Percentiles rank a stretch among this genome's conserved stretches.
Evolutionary conservation across 2,888 invertebrate species (phyloP).

Genomic region (Girardia tigrina): DNA sequence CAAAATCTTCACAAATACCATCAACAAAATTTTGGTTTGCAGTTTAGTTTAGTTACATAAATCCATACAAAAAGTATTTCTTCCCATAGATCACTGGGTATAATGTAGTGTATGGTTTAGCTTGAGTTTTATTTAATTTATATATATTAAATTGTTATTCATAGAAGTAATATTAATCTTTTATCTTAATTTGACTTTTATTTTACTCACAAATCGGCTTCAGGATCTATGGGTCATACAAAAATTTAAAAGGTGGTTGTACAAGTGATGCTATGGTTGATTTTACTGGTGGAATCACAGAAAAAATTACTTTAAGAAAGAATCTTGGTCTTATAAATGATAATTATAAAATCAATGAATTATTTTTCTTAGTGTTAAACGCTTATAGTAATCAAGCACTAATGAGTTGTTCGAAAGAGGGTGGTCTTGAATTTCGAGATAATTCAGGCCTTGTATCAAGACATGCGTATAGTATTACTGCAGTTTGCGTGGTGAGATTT

Average conservation of each 20-base stretch:
- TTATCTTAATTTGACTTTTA: no score
- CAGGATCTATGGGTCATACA: background rate
- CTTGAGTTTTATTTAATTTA: no score
- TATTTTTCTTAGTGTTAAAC: background rate
- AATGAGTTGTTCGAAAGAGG: conserved; percentile 1
- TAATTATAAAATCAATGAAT: background rate
- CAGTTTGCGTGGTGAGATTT: background rate
- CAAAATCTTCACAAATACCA: no score
- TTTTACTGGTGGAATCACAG: conserved; percentile 1
- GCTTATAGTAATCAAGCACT: background rate
- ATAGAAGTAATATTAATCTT: no score
- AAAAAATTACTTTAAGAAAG: background rate
- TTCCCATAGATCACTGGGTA: no score
- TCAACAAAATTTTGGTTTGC: no score
- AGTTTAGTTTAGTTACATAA: no score
- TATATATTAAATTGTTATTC: no score
- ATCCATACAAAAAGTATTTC: no score
- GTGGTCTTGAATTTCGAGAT: background rate
- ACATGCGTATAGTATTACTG: background rate
- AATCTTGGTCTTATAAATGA: background rate
- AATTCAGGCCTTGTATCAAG: background rate
- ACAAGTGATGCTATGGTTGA: conserved; percentile 4
- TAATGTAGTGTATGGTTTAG: no score
- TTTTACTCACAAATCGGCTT: no score
- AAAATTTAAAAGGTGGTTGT: conserved; percentile 9